These are phyloP conservation scores for Tenebrosternarchus preto DNA, from an alignment of 2,113 vertebrate species.

Conservation along the genomic window DNA sequence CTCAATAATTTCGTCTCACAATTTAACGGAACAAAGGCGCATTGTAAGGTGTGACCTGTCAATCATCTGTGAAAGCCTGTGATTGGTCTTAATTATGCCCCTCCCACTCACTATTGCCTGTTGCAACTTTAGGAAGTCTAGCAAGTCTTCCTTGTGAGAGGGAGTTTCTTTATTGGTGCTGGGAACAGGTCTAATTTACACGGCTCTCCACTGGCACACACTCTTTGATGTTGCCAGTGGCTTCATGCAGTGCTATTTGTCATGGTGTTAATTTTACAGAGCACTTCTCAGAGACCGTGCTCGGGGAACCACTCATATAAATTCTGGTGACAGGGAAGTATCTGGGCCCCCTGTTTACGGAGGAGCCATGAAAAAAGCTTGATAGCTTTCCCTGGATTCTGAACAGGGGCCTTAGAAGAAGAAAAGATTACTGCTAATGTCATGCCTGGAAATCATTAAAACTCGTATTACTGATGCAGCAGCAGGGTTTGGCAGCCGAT, in stretches of 20 bases:
- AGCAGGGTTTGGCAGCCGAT: neutral
- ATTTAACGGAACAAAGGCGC: conserved; percentile 15
- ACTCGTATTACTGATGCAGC: conserved; percentile 17
- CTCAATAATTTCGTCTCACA: conserved; percentile 40
- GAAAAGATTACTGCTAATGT: neutral
- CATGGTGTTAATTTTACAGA: conserved; percentile 43
- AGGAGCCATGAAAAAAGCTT: conserved; percentile 9
- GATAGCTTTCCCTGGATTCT: conserved; percentile 7
- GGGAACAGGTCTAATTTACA: conserved; percentile 11
- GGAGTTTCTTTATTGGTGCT: conserved; percentile 29
- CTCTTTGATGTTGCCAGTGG: conserved; percentile 22
- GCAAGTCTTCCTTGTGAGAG: neutral
- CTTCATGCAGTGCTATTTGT: conserved; percentile 27
- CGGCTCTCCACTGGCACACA: neutral
- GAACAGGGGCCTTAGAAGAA: conserved; percentile 5
- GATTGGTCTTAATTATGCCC: conserved; percentile 59
- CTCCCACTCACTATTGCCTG: conserved; percentile 17
- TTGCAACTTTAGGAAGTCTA: neutral
- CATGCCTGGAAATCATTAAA: conserved; percentile 29
- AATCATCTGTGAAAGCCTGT: conserved; percentile 55
- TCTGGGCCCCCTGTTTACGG: conserved; percentile 26
- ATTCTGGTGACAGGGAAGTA: conserved; percentile 34
- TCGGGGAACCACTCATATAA: conserved; percentile 35
- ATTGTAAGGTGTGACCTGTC: conserved; percentile 54
- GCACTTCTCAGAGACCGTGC: conserved; percentile 13